Percentiles rank a stretch among this genome's conserved stretches.
Evolutionary conservation across 1,140 invertebrate species (phyloP).

Genomic region (Sinella curviseta): DNA sequence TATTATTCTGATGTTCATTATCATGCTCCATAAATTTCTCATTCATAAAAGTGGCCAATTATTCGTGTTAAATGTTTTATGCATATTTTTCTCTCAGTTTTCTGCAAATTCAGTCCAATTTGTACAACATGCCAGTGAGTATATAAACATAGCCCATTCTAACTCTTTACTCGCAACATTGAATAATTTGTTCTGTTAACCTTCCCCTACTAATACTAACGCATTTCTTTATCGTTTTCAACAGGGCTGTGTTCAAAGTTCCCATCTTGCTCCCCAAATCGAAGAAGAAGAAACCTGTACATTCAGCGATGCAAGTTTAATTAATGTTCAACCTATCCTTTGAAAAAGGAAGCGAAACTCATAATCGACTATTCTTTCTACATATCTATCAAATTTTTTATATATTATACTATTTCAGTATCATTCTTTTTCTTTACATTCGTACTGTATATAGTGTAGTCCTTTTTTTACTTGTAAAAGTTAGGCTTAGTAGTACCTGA

Average conservation of each 20-base stretch:
- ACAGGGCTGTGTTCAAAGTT: constrained; percentile 79
- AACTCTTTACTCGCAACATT: too few species aligned
- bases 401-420: too few species aligned
- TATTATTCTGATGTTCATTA: constrained; percentile 15
- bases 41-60: not conserved
- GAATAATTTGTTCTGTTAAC: too few species aligned
- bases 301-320: not conserved
- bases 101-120: constrained; percentile 95
- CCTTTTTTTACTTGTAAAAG: too few species aligned
- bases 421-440: not conserved
- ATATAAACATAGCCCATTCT: not conserved
- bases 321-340: too few species aligned
- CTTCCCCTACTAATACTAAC: too few species aligned
- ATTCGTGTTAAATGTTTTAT: constrained; percentile 36
- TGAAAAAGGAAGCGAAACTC: not conserved
- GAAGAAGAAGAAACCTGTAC: constrained; percentile 65
- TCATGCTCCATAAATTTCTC: too few species aligned
- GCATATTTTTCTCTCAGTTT: constrained; percentile 72
- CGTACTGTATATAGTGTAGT: too few species aligned
- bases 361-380: not conserved
- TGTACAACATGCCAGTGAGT: constrained; percentile 96
- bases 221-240: constrained; percentile 55
- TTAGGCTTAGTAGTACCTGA: too few species aligned
- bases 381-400: too few species aligned
- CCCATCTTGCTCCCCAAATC: constrained; percentile 69